Percentiles rank a stretch among this genome's conserved stretches.
Conservation (phyloP, 2,113 vertebrate species). For the Menidia beryllina region DNA sequence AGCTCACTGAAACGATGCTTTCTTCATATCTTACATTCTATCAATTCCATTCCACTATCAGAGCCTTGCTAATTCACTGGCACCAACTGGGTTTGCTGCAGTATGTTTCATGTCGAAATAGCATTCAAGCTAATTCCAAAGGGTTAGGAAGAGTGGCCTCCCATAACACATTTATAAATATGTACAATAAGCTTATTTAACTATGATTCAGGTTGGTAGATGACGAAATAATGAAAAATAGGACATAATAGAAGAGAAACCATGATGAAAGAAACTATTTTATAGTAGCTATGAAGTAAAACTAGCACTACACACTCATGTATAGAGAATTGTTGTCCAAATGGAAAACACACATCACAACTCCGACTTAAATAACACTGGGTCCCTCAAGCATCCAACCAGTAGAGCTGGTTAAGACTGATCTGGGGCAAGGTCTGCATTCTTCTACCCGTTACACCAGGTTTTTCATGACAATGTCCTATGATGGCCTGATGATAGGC, state of each 20-base stretch:
- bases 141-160: neutral
- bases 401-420: too few species aligned
- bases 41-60: conserved; percentile 23
- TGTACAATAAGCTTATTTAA: neutral
- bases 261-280: too few species aligned
- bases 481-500: too few species aligned
- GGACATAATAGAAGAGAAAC: too few species aligned
- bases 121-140: conserved; percentile 22
- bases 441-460: too few species aligned
- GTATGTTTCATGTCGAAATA: conserved; percentile 16
- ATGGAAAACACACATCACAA: too few species aligned
- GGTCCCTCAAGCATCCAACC: too few species aligned
- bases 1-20: conserved; percentile 26
- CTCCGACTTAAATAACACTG: too few species aligned
- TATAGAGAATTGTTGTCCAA: neutral
- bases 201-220: neutral
- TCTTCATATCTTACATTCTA: conserved; percentile 23
- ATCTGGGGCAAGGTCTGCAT: too few species aligned
- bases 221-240: neutral
- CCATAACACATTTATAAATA: conserved; percentile 6
- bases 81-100: conserved; percentile 50
- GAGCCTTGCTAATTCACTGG: conserved; percentile 43
- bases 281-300: too few species aligned
- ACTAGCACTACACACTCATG: neutral
- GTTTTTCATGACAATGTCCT: too few species aligned